Base-by-base conservation (phyloP, 2,113 vertebrate genomes). In the Sterna hirundo region DNA sequence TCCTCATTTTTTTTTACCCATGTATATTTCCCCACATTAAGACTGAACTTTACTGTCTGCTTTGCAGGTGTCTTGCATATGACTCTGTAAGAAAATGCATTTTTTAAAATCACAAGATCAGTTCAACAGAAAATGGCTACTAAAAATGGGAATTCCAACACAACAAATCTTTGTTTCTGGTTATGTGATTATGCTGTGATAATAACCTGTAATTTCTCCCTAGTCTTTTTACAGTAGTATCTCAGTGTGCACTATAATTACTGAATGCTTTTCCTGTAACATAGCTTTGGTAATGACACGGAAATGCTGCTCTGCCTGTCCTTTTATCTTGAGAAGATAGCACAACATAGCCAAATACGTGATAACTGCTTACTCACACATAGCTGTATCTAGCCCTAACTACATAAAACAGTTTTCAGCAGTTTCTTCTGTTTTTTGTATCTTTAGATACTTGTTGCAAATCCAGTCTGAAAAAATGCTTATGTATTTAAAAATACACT, bases 221-320 rank as follows among this genome's bases (percentile, higher is more conserved):
- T 47, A 47, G 46, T 32, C 21, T 90, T 86, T 92, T 71, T 92
- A 83, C 38, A 80, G 81, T 58, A 68, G n/a, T 78, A 95, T 40
- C 57, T 93, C 42, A 79, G 13, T 29, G 42, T 78, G 40, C 44
- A 34, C 81, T 95, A 51, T 82, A 97, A 97, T 92, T 97, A 95
- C 30, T 30, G 42, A 92, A 60, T 0, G 1, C 23, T 93, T 95
- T 88, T 94, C 42, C 83, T 90, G 22, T 69, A 91, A 80, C 20
- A 34, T 66, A 70, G 38, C 47, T 91, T 95, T 81, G 47, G 61
- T 89, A 78, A 55, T 85, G 42, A 90, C 3, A 19, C 47, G 47
- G 91, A 98, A 95, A 74, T 84, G 42, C 40, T 58, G 69, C 25
- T 95, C 58, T 95, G 66, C 66, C 49, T 92, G 22, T 62, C 49